These are phyloP conservation scores for Meloe dianella DNA, from an alignment of 2,888 invertebrate genomes.

Conservation along the genomic window DNA sequence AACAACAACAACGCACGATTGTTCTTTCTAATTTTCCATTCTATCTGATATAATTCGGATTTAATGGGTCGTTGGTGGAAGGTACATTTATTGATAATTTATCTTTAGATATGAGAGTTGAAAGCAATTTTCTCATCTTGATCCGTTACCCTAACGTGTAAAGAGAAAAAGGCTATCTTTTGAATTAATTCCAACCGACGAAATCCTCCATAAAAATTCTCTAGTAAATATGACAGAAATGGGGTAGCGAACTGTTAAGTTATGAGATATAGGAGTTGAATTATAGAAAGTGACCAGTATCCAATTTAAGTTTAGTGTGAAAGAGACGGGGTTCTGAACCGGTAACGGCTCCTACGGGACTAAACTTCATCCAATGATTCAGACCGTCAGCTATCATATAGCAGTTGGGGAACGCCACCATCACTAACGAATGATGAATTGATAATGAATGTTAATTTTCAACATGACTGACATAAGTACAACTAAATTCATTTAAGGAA, in stretches of 20 bases:
- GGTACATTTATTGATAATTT: conserved; percentile 7
- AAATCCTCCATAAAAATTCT: conserved; percentile 32
- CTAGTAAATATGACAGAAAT: conserved; percentile 34
- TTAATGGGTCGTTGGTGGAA: not conserved
- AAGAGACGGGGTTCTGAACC: conserved; percentile 57
- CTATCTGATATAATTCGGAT: not conserved
- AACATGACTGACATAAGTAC: conserved; percentile 52
- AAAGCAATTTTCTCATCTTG: not conserved
- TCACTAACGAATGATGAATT: conserved; percentile 48
- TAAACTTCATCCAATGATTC: conserved; percentile 59
- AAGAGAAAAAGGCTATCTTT: conserved; percentile 17
- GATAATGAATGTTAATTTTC: conserved; percentile 56
- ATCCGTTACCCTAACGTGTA: not conserved
- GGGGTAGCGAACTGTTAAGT: conserved; percentile 39
- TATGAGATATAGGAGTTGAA: conserved; percentile 60
- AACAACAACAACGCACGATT: not conserved
- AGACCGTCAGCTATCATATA: conserved; percentile 57
- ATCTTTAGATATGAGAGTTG: not conserved
- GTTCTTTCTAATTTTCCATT: not conserved
- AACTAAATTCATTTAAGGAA: conserved; percentile 49
- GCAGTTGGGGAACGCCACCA: conserved; percentile 40
- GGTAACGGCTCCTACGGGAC: conserved; percentile 58
- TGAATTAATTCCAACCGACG: conserved; percentile 27
- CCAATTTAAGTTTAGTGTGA: conserved; percentile 61
- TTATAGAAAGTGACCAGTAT: conserved; percentile 62